A percentile compares a stretch with the other conserved stretches of the same genome.
Conservation (phyloP, 2,113 vertebrate species). For the Corvus hawaiiensis region DNA sequence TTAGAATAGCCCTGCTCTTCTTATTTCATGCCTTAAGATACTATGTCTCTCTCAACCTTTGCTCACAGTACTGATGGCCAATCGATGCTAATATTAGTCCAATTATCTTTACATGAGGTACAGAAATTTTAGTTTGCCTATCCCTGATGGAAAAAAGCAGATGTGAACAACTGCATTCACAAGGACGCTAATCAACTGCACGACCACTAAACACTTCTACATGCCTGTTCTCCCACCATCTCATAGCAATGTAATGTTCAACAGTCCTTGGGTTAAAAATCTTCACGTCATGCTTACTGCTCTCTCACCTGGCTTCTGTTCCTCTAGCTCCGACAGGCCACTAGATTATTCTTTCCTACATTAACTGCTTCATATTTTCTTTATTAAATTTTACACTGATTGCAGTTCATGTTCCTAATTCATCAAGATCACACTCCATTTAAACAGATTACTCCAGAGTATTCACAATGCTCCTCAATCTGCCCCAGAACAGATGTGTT, state of each 20-base stretch:
- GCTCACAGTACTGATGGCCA: neutral
- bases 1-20: neutral
- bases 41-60: neutral
- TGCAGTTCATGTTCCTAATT: neutral
- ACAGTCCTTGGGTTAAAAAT: neutral
- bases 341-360: constrained; percentile 12
- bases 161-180: neutral
- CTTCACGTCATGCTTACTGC: neutral
- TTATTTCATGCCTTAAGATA: neutral
- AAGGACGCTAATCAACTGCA: neutral
- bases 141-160: neutral
- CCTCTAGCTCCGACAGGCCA: neutral
- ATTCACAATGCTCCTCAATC: neutral
- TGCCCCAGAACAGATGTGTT: constrained; percentile 26
- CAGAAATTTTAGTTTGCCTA: neutral
- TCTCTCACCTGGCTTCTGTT: neutral
- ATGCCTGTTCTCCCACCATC: neutral
- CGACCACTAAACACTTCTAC: neutral
- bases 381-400: constrained; percentile 46
- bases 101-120: neutral
- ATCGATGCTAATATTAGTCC: neutral
- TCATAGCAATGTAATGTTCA: neutral
- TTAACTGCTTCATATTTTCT: constrained; percentile 9
- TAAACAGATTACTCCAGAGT: constrained; percentile 45
- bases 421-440: constrained; percentile 42